A percentile compares a stretch with the other conserved stretches of the same genome.
Evolutionary conservation across 2,888 invertebrate species (phyloP).

Genomic region (Psococerastis gibbosa): DNA sequence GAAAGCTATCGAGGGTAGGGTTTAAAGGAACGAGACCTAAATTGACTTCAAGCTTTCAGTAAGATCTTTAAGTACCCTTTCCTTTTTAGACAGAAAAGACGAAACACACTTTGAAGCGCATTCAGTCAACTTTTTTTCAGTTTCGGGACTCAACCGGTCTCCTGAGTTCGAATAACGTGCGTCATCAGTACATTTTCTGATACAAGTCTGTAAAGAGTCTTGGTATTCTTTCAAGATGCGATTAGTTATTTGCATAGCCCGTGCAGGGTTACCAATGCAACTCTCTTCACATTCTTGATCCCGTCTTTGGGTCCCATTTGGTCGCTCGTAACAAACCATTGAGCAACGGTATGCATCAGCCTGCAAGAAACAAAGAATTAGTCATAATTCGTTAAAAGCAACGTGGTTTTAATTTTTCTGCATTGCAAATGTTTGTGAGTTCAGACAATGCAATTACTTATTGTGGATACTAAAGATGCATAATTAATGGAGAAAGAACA

Average conservation of each 20-base stretch:
- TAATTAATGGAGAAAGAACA: too few species aligned
- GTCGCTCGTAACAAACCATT: not conserved
- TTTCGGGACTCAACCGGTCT: not conserved
- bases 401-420: too few species aligned
- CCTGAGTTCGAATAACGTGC: not conserved
- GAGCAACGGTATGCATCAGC: not conserved
- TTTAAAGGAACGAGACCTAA: too few species aligned
- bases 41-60: too few species aligned
- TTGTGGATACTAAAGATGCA: too few species aligned
- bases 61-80: too few species aligned
- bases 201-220: not conserved
- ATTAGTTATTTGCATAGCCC: not conserved
- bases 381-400: too few species aligned
- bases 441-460: too few species aligned
- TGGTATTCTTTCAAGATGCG: not conserved
- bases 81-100: not conserved
- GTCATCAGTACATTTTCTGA: not conserved
- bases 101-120: not conserved
- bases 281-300: not conserved
- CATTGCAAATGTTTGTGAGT: too few species aligned
- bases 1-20: too few species aligned
- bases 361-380: not conserved
- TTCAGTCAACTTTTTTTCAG: not conserved
- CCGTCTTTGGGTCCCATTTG: not conserved
- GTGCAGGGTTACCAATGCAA: not conserved